These are phyloP conservation scores for Solen grandis DNA, from an alignment of 1,140 invertebrate species.

Conservation along the genomic window DNA sequence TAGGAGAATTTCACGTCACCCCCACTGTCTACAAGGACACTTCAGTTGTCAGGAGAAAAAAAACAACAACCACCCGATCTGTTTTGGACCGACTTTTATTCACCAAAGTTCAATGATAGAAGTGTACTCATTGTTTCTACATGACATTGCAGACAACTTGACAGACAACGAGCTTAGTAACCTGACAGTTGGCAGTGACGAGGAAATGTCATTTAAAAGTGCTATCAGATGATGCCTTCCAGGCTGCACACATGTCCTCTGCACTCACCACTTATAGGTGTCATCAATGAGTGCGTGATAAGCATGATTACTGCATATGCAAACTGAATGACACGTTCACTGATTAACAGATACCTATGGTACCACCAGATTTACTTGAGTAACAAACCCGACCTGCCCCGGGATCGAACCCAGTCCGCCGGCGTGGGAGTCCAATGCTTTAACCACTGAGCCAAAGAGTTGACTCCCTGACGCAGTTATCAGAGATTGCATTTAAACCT, in stretches of 20 bases:
- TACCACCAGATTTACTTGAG: too few relatives aligned
- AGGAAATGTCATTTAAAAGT: conserved; percentile 23
- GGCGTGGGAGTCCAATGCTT: too few relatives aligned
- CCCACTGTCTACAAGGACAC: conserved; percentile 23
- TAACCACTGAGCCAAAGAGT: too few relatives aligned
- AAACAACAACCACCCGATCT: conserved; percentile 16
- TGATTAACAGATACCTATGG: too few relatives aligned
- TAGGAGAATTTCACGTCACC: conserved; percentile 32
- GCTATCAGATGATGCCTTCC: conserved; percentile 17
- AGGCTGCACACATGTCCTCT: too few relatives aligned
- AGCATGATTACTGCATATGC: too few relatives aligned
- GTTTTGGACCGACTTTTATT: conserved; percentile 29
- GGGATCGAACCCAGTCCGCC: too few relatives aligned
- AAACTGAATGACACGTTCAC: too few relatives aligned
- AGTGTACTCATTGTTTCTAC: conserved; percentile 1
- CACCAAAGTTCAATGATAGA: conserved; percentile 23
- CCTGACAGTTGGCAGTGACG: conserved; percentile 16
- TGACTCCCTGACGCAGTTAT: too few relatives aligned
- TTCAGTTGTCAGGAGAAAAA: background rate
- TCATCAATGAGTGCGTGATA: too few relatives aligned
- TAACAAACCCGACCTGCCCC: too few relatives aligned
- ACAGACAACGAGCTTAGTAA: conserved; percentile 22
- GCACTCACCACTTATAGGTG: conserved; percentile 18
- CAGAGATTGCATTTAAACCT: too few relatives aligned
- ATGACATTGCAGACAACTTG: conserved; percentile 12